A percentile compares a stretch with the other conserved stretches of the same genome.
Conservation (phyloP, 2,113 vertebrate species). For the Rhagologus leucostigma region DNA sequence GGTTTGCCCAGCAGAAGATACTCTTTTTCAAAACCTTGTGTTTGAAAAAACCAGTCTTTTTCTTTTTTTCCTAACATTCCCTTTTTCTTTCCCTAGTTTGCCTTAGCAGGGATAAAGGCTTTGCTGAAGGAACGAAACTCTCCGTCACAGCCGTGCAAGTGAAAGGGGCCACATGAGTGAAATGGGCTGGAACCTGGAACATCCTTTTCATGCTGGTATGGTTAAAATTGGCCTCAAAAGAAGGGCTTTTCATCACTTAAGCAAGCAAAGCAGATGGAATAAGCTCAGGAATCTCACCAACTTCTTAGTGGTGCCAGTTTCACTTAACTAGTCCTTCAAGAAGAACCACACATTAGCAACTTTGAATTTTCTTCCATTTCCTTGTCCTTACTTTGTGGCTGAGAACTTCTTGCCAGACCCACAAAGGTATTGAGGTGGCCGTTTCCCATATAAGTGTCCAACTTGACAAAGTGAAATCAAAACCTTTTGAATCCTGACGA, state of each 20-base stretch:
- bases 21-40: not conserved
- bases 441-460: not conserved
- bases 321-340: constrained; percentile 27
- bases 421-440: constrained; percentile 29
- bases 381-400: not conserved
- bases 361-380: constrained; percentile 14
- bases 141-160: not conserved
- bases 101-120: not conserved
- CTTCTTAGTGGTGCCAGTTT: constrained; percentile 11
- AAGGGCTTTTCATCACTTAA: constrained; percentile 22
- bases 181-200: constrained; percentile 11
- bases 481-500: not conserved
- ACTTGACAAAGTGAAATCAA: constrained; percentile 19
- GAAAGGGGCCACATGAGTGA: not conserved
- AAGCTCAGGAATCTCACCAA: constrained; percentile 16
- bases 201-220: not conserved
- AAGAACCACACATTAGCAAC: constrained; percentile 7
- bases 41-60: not conserved
- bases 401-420: constrained; percentile 37
- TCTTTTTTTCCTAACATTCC: not conserved
- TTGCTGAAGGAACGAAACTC: not conserved
- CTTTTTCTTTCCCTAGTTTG: not conserved
- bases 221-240: not conserved
- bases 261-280: not conserved
- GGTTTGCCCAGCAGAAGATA: not conserved